phyloP scores from a whole-genome alignment of 2,888 invertebrate genomes.

The Drosophila macrospina region DNA sequence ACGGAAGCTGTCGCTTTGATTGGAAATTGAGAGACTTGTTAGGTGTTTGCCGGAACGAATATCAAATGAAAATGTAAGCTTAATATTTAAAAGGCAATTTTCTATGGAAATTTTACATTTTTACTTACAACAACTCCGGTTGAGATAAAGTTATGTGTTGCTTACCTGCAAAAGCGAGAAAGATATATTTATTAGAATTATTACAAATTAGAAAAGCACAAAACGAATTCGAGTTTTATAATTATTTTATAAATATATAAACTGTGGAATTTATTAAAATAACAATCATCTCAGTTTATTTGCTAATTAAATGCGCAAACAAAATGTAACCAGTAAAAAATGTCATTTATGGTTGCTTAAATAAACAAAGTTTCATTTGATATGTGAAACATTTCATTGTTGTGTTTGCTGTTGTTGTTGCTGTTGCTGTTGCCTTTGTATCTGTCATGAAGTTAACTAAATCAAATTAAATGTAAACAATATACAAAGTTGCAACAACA shows the following conservation, averaged over 20 bases:
- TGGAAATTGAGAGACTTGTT: constrained; percentile 56
- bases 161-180: constrained; percentile 59
- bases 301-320: constrained; percentile 58
- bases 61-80: constrained; percentile 21
- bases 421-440: no score
- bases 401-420: constrained; percentile 17
- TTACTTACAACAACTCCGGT: constrained; percentile 21
- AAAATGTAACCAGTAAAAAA: constrained; percentile 20
- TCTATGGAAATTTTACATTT: background rate
- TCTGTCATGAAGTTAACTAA: constrained; percentile 53
- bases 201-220: no score
- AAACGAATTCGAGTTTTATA: background rate
- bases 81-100: constrained; percentile 24
- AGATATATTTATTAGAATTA: constrained; percentile 4
- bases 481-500: constrained; percentile 23
- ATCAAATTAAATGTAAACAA: constrained; percentile 59
- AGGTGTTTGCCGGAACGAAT: constrained; percentile 26
- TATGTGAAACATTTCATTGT: constrained; percentile 40
- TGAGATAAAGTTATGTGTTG: constrained; percentile 1
- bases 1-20: constrained; percentile 69
- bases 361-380: constrained; percentile 41
- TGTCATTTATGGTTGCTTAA: constrained; percentile 59
- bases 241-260: constrained; percentile 1
- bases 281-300: constrained; percentile 8
- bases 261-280: background rate